Evolutionary conservation across 2,888 invertebrate genomes (phyloP).

Genomic region (Eristalis pertinax): DNA sequence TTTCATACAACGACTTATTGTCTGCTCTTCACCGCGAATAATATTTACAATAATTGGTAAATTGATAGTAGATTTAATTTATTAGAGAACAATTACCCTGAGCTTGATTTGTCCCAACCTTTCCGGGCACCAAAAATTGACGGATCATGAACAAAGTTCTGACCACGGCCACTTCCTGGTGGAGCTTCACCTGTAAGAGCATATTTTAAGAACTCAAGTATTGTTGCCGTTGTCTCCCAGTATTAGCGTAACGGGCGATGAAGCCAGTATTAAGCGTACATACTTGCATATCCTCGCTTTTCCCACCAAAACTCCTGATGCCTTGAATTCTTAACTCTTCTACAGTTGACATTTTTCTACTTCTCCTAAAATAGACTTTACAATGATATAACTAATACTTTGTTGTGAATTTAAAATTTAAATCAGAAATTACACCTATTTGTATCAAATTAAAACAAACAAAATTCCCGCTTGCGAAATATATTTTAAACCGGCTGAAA

Average conservation of each 20-base stretch:
- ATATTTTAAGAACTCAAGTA: constrained; percentile 96
- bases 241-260: constrained; percentile 93
- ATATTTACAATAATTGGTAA: not conserved
- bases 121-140: constrained; percentile 82
- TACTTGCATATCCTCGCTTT: constrained; percentile 87
- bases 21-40: constrained; percentile 84
- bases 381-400: too few relatives aligned
- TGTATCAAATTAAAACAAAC: not conserved
- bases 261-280: constrained; percentile 81
- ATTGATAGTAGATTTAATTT: not conserved
- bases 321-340: constrained; percentile 91
- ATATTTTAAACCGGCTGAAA: not conserved
- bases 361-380: not conserved
- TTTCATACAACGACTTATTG: constrained; percentile 87
- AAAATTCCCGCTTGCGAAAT: not conserved
- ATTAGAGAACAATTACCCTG: constrained; percentile 73
- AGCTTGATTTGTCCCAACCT: constrained; percentile 81
- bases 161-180: constrained; percentile 88
- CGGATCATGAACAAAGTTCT: constrained; percentile 96
- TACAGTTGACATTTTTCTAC: constrained; percentile 88
- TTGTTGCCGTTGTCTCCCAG: constrained; percentile 98
- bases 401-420: not conserved
- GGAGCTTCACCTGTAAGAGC: constrained; percentile 96
- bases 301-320: constrained; percentile 94
- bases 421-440: not conserved